Percentiles rank a stretch among this genome's conserved stretches.
Conservation (phyloP, 1,140 invertebrate genomes). For the Drosophila leontia region DNA sequence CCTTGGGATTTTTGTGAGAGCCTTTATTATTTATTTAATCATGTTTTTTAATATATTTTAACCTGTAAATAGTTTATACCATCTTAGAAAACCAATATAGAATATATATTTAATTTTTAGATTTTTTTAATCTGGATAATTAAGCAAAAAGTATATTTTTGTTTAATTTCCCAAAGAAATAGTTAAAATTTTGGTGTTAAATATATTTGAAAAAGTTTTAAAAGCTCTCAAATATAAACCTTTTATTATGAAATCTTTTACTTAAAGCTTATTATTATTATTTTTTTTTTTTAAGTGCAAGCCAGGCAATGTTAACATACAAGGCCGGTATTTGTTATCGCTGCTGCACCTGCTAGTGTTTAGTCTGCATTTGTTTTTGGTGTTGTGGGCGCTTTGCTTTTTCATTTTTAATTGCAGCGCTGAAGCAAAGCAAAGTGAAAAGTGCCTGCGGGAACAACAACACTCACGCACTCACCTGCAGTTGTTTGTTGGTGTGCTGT, state of each 20-base stretch:
- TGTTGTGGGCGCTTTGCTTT: conserved; percentile 48
- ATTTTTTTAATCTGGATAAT: not conserved
- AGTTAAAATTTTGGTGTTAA: not conserved
- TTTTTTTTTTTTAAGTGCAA: conserved; percentile 17
- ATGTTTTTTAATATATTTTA: not conserved
- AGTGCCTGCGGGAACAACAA: conserved; percentile 20
- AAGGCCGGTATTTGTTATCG: conserved; percentile 44
- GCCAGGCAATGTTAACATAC: conserved; percentile 7
- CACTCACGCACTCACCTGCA: conserved; percentile 33
- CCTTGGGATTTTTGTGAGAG: no score
- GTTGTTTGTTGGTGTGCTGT: conserved; percentile 29
- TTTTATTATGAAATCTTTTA: not conserved
- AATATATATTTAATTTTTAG: not conserved
- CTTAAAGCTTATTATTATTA: not conserved
- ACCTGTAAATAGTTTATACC: not conserved
- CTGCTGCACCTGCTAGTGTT: conserved; percentile 36
- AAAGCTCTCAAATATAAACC: rapidly evolving
- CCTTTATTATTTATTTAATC: not conserved
- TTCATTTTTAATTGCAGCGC: conserved; percentile 72
- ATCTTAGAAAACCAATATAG: not conserved
- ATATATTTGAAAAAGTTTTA: not conserved
- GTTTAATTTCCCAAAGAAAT: not conserved
- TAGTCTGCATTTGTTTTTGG: conserved; percentile 8
- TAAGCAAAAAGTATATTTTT: not conserved
- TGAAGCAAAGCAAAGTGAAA: conserved; percentile 29